Base-by-base conservation (phyloP, 2,888 invertebrate genomes). In the Tetragnatha montana region DNA sequence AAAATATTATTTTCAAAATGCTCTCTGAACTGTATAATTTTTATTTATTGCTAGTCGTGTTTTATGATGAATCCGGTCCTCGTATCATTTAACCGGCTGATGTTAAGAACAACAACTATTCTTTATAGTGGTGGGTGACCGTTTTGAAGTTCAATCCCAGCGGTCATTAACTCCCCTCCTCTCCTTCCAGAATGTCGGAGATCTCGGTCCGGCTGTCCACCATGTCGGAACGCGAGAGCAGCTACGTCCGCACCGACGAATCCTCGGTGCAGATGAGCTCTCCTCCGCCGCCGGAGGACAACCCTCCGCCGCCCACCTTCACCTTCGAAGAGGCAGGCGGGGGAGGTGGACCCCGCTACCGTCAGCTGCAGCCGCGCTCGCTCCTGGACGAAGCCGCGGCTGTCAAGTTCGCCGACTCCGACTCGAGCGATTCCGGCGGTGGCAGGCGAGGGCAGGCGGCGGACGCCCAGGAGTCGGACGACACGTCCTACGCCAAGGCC, bases 401-500 rank as follows among this genome's bases (percentile, higher is more conserved):
- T 21, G 87, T 81, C 68, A 91, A 91, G 82, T 85, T 89, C 60
- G 91, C 73, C 8, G 91, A 91, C 51, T 91, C 91, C 12, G 90
- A 89, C 83, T 84, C 86, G 19, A 87, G 89, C 49, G 84, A 87
- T 7, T 84, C 88, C 17, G 68, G 87, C 0, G 60, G 60, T 0
- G 73, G 74, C 4, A 60, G 21, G 47, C 47, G 73, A 21, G 12
- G 71, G 22, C 70, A 76, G 79, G n/a, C n/a, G 21, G 74, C 50
- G 51, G 86, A 88, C n/a, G 74, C 79, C 68, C 86, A 78, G 51
- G 92, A 92, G 71, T 92, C 91, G 19, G 92, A 92, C 50, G 92
- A 92, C 79, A 92, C 91, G 6, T 92, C 92, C 12, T 92, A 92
- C 78, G 91, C 92, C 10, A 90, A 90, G 78, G 92, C 92, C 49